These are phyloP conservation scores for Glyptemys insculpta DNA, from an alignment of 2,797 vertebrate species.

Conservation along the genomic window DNA sequence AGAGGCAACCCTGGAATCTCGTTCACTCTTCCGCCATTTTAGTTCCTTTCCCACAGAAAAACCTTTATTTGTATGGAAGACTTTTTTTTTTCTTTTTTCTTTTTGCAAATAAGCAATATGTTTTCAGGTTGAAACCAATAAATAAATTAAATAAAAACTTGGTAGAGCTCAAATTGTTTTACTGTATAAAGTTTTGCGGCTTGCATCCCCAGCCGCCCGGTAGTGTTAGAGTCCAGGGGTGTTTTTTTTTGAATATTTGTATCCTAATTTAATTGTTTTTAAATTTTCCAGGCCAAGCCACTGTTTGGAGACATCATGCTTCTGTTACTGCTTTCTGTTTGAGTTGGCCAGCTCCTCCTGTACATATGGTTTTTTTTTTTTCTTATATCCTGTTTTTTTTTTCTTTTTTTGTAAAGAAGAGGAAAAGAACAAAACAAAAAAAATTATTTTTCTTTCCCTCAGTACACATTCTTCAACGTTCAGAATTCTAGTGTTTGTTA, in stretches of 20 bases:
- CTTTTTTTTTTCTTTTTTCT: not conserved
- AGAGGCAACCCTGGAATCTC: not conserved
- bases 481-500: conserved; percentile 70
- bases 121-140: conserved; percentile 57
- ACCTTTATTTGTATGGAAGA: not conserved
- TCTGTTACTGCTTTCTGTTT: conserved; percentile 66
- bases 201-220: conserved; percentile 44
- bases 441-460: conserved; percentile 66
- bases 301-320: conserved; percentile 59
- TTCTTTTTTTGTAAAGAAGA: conserved; percentile 59
- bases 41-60: not conserved
- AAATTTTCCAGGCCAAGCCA: conserved; percentile 74
- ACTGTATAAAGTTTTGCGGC: conserved; percentile 59
- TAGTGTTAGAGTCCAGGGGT: conserved; percentile 61
- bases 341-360: conserved; percentile 62
- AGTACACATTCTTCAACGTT: conserved; percentile 58
- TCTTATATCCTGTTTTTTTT: conserved; percentile 43
- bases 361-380: conserved; percentile 72
- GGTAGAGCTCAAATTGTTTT: conserved; percentile 64
- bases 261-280: conserved; percentile 86
- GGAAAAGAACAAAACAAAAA: conserved; percentile 20
- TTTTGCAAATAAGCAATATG: conserved; percentile 71
- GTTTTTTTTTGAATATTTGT: conserved; percentile 78
- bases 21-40: not conserved
- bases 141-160: not conserved